Evolutionary conservation across 2,888 invertebrate genomes (phyloP).

Genomic region (Lepidochrysops patricia): DNA sequence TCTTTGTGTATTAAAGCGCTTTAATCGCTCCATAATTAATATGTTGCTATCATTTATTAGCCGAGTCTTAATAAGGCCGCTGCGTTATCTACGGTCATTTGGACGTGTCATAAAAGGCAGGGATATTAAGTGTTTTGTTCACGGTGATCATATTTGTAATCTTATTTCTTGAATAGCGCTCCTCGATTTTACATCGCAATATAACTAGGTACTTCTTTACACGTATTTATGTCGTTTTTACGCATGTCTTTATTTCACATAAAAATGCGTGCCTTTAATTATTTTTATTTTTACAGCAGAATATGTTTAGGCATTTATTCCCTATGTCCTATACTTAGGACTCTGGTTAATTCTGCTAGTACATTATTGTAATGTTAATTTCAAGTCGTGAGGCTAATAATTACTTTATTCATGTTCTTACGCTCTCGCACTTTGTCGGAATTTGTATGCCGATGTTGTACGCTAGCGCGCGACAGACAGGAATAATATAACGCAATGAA

Average conservation of each 20-base stretch:
- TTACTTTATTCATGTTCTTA: conserved; percentile 49
- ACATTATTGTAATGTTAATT: conserved; percentile 7
- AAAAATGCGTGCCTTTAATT: too few relatives aligned
- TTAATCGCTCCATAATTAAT: conserved; percentile 15
- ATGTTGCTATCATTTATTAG: conserved; percentile 13
- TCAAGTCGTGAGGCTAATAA: conserved; percentile 15
- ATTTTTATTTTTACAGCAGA: too few relatives aligned
- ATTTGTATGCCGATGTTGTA: conserved; percentile 51
- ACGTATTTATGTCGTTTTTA: too few relatives aligned
- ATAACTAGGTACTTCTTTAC: neutral
- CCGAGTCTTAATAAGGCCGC: neutral
- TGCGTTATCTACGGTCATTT: neutral
- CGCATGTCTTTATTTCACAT: too few relatives aligned
- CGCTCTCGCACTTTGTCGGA: conserved; percentile 37
- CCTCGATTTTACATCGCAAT: neutral
- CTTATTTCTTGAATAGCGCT: neutral
- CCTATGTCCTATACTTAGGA: neutral
- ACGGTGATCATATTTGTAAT: neutral
- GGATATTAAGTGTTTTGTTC: neutral
- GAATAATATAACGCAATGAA: conserved; percentile 46
- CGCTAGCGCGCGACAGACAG: conserved; percentile 46
- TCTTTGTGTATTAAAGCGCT: conserved; percentile 7
- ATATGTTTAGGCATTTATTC: too few relatives aligned
- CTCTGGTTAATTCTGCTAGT: neutral
- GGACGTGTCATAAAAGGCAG: neutral